phyloP scores from a whole-genome alignment of 2,797 vertebrate genomes.

The Coranthus polyacanthus region DNA sequence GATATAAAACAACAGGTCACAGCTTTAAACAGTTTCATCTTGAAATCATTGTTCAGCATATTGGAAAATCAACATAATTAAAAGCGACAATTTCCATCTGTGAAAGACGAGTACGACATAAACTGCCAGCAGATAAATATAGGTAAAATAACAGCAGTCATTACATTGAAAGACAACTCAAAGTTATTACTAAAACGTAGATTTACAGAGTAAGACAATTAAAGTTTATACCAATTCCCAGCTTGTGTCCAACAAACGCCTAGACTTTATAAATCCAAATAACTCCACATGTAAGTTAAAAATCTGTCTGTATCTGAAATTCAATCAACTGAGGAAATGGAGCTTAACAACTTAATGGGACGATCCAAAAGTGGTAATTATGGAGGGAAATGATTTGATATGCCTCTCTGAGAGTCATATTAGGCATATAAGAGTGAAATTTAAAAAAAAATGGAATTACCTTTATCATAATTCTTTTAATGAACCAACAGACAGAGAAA shows the following conservation, averaged over 20 bases:
- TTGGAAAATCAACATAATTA: background rate
- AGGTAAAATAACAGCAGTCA: background rate
- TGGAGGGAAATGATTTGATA: conserved; percentile 59
- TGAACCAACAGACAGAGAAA: conserved; percentile 13
- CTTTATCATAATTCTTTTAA: conserved; percentile 24
- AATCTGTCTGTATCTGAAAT: conserved; percentile 46
- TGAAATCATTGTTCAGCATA: background rate
- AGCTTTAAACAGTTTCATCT: background rate
- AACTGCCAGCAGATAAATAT: no score
- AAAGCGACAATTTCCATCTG: no score
- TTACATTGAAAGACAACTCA: background rate
- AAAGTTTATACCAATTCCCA: conserved; percentile 4
- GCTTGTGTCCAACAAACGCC: background rate
- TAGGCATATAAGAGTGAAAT: conserved; percentile 39
- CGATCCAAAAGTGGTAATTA: conserved; percentile 65
- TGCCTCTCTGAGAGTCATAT: conserved; percentile 48
- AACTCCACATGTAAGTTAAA: conserved; percentile 25
- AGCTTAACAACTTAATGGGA: conserved; percentile 55
- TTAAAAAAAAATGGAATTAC: conserved; percentile 31
- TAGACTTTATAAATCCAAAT: conserved; percentile 10
- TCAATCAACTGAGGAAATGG: conserved; percentile 70
- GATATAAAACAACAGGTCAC: background rate
- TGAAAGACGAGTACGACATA: background rate
- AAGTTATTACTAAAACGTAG: conserved; percentile 2
- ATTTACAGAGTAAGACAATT: conserved; percentile 8